Evolutionary conservation across 2,888 invertebrate species (phyloP).

Genomic region (Conops quadrifasciatus): DNA sequence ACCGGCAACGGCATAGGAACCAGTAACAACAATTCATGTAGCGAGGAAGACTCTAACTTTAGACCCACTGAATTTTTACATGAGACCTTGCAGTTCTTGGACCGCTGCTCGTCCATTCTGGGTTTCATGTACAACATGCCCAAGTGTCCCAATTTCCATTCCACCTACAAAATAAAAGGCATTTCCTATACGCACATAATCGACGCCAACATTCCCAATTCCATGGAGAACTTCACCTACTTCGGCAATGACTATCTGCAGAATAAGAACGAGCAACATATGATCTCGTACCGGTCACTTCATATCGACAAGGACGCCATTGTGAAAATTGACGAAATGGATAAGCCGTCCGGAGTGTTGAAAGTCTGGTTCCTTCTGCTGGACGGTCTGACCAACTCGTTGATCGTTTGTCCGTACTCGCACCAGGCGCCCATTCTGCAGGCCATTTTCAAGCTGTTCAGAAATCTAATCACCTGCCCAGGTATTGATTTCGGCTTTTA

Average conservation of each 20-base stretch:
- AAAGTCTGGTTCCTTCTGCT: slow-evolving; percentile 91
- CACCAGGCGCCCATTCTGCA: slow-evolving; percentile 88
- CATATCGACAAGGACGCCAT: slow-evolving; percentile 66
- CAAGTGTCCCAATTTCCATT: slow-evolving; percentile 90
- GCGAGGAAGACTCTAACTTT: slow-evolving; percentile 67
- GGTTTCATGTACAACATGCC: slow-evolving; percentile 95
- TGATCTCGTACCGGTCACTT: slow-evolving; percentile 67
- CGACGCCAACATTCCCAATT: slow-evolving; percentile 83
- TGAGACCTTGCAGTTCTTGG: slow-evolving; percentile 84
- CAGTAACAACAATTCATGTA: slow-evolving; percentile 70
- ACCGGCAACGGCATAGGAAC: slow-evolving; percentile 75
- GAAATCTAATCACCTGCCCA: slow-evolving; percentile 79
- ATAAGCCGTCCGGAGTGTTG: slow-evolving; percentile 82
- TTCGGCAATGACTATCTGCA: slow-evolving; percentile 72
- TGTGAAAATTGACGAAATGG: slow-evolving; percentile 69
- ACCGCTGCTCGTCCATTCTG: slow-evolving; percentile 86
- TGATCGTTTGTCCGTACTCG: slow-evolving; percentile 86
- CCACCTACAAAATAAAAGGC: slow-evolving; percentile 83
- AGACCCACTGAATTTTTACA: slow-evolving; percentile 67
- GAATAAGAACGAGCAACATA: slow-evolving; percentile 72
- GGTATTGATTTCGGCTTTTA: slow-evolving; percentile 90
- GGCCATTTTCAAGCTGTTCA: slow-evolving; percentile 83
- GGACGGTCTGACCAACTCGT: slow-evolving; percentile 84
- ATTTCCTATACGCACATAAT: slow-evolving; percentile 82
- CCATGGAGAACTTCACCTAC: slow-evolving; percentile 73